Base-by-base conservation (phyloP, 1,140 invertebrate genomes). In the Luehdorfia chinensis region DNA sequence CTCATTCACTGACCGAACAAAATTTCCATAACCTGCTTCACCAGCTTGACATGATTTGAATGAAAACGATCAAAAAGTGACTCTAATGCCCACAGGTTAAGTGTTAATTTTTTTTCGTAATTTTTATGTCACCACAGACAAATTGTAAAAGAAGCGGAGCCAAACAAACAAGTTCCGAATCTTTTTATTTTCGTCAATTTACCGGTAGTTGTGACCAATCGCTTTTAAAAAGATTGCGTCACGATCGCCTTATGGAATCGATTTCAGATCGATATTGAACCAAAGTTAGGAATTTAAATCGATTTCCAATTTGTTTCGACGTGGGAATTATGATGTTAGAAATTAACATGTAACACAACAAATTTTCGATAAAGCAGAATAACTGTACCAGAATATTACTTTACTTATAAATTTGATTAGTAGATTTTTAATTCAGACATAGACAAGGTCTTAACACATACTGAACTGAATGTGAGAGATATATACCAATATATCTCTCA, bases 231-330 rank as follows among this genome's bases (percentile, higher is more conserved):
- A 21, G 18, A 13, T 21, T 36, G 3, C 9, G 33, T 36, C 33
- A 36, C 33, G 33, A 36, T 7, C 33, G 18, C 18, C 5, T 18
- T 36, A 12, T 36, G 6, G 33, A 13, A 21, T 36, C 33, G 33
- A 36, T 36, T 36, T 15, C 12, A 36, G 19, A 36, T 36, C 33
- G 33, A 36, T 36, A 36, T 36, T 36, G 33, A 36, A 36, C 33
- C n/a, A 36, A 9, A 21, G 18, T 21, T 2, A 2, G 3, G 16
- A 15, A 9, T 36, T 1, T 19, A 9, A 36, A 36, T 36, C 33
- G 32, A 34, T 34, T 34, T 16, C 15, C 7, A 19, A 36, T 36
- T 36, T 4, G 33, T n/a, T 36, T 36, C 33, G 14, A 15, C 33
- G 33, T 36, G 33, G 33, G 33, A 36, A 36, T 9, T 36, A 21